These are phyloP conservation scores for Triops cancriformis DNA, from an alignment of 1,140 invertebrate genomes.

Conservation along the genomic window DNA sequence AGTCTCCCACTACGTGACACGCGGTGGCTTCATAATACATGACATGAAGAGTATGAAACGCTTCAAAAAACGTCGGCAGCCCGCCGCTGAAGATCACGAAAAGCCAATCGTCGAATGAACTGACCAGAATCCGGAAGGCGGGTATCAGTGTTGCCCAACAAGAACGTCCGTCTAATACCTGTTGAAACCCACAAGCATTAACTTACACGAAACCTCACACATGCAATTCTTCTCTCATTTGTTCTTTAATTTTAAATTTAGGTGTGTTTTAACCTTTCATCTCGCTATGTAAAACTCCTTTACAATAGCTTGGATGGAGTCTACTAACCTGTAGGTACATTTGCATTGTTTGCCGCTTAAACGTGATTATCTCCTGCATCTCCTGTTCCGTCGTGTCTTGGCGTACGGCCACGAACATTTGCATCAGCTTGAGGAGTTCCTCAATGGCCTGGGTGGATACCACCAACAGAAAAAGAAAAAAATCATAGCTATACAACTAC, in stretches of 20 bases:
- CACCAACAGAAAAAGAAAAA: not conserved
- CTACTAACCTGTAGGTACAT: slow-evolving; percentile 58
- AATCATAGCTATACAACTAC: not conserved
- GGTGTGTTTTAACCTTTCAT: no score
- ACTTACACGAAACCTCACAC: not conserved
- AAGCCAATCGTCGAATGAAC: slow-evolving; percentile 77
- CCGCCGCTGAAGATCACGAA: slow-evolving; percentile 81
- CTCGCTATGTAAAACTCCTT: no score
- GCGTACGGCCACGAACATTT: slow-evolving; percentile 65
- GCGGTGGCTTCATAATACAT: slow-evolving; percentile 91
- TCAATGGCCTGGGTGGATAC: slow-evolving; percentile 62
- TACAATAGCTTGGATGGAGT: slow-evolving; percentile 7
- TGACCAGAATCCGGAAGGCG: slow-evolving; percentile 71
- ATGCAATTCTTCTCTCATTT: no score
- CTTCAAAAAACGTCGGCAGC: slow-evolving; percentile 66
- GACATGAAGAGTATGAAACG: slow-evolving; percentile 78
- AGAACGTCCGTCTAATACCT: slow-evolving; percentile 69
- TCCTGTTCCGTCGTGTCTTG: slow-evolving; percentile 68
- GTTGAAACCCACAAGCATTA: slow-evolving; percentile 33
- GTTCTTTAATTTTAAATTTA: no score
- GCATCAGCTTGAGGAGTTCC: slow-evolving; percentile 82
- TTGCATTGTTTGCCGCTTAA: slow-evolving; percentile 68
- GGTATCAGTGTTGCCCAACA: slow-evolving; percentile 84
- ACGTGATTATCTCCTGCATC: slow-evolving; percentile 67
- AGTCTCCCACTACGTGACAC: slow-evolving; percentile 72